phyloP scores from a whole-genome alignment of 1,140 invertebrate species.

The Eciton burchellii region DNA sequence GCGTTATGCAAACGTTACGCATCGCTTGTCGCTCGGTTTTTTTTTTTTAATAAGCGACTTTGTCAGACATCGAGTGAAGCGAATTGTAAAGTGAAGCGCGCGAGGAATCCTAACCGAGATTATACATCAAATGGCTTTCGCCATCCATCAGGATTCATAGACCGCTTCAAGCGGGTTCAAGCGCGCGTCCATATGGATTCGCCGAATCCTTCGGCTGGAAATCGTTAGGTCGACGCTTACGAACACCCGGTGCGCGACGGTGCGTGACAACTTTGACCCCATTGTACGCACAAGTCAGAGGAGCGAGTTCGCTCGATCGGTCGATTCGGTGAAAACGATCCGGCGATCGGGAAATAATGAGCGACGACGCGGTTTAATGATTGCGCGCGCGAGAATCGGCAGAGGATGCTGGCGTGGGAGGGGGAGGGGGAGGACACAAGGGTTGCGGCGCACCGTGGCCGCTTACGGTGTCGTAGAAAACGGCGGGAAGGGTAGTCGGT shows the following conservation, averaged over 20 bases:
- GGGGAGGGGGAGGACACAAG: constrained; percentile 53
- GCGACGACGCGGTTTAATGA: constrained; percentile 53
- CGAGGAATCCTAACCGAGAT: too few relatives aligned
- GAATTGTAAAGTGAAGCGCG: too few relatives aligned
- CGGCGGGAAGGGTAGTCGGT: constrained; percentile 65
- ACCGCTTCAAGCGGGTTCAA: constrained; percentile 23
- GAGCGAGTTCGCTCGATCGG: constrained; percentile 58
- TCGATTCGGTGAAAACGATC: constrained; percentile 62
- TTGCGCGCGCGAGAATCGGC: background rate
- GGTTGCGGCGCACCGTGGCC: constrained; percentile 58
- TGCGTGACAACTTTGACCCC: constrained; percentile 43
- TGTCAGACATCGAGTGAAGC: too few relatives aligned
- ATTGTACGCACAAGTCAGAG: constrained; percentile 46
- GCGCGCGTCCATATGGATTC: constrained; percentile 31
- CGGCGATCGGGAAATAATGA: constrained; percentile 72
- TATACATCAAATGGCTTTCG: background rate
- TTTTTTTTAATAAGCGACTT: too few relatives aligned
- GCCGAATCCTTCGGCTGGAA: constrained; percentile 32
- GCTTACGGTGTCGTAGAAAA: constrained; percentile 67
- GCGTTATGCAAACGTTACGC: too few relatives aligned
- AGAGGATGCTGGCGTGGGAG: constrained; percentile 57
- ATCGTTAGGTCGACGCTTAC: constrained; percentile 50
- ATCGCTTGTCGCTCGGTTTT: too few relatives aligned
- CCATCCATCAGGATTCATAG: background rate
- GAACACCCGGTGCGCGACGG: constrained; percentile 48